Base-by-base conservation (phyloP, 2,797 vertebrate genomes). In the Ibycter americanus region DNA sequence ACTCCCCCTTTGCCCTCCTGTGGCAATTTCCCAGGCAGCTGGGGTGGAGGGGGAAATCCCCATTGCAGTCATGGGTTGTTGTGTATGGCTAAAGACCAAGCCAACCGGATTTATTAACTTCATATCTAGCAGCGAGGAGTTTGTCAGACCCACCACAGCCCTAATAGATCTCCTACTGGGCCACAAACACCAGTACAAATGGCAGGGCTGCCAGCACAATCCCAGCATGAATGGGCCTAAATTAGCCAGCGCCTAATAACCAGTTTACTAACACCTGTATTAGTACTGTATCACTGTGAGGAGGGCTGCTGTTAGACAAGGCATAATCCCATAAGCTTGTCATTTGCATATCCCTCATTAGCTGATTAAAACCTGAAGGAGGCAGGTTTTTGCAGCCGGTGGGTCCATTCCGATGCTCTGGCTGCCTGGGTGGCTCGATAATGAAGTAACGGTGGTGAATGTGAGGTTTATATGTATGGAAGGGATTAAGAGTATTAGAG, bases 211-310 rank as follows among this genome's bases (percentile, higher is more conserved):
- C 94, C 96, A 73, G 97, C 97, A 98, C 98, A 98, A 98, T 98
- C 96, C 36, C 93, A 36, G 38, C 12, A 1, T 99, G 98, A 99
- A 99, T 98, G 97, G 98, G 86, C 96, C 98, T 97, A 98, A 99
- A 99, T 99, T 98, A 99, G 98, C 96, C 98, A 83, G 96, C 78
- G 98, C 95, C 98, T 99, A 99, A 99, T 98, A 98, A 97, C 98
- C 98, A 98, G 98, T 99, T 99, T 99, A 98, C 99, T 98, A 98
- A 99, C 99, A 99, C 99, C 99, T 99, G 99, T 99, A 99, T 99
- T 99, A 99, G 98, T 97, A 93, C 97, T 98, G 98, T 98, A 97
- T 94, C 98, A 86, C 98, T 96, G 98, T 92, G 94, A 98, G 99
- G 98, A 98, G 98, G 98, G 67, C 98, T 98, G 98, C 98, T 97